Conservation (phyloP, 2,888 invertebrate species). For the Lacanobia oleracea region DNA sequence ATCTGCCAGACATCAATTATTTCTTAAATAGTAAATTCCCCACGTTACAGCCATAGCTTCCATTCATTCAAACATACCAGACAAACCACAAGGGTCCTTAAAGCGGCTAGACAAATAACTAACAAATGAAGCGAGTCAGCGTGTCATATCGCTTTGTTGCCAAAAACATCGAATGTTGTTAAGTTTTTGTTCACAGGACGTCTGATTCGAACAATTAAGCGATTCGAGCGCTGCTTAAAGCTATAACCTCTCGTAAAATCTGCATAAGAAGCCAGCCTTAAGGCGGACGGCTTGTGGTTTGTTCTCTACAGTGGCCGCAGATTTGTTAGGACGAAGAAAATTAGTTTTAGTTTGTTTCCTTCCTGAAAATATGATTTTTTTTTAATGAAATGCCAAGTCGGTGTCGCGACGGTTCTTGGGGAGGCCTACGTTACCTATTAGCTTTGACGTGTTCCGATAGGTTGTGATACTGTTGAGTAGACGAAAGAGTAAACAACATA, state of each 20-base stretch:
- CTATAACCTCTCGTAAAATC: constrained; percentile 83
- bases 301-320: constrained; percentile 68
- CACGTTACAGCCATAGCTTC: neutral
- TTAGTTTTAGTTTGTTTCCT: neutral
- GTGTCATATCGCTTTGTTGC: constrained; percentile 66
- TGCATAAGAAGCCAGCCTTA: constrained; percentile 84
- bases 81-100: constrained; percentile 45
- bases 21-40: constrained; percentile 17
- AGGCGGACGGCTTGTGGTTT: constrained; percentile 73
- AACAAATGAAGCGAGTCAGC: constrained; percentile 60
- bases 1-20: neutral
- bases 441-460: no score
- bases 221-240: constrained; percentile 78
- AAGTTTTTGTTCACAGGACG: constrained; percentile 75
- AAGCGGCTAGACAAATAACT: constrained; percentile 57
- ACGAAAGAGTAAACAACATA: no score
- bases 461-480: no score
- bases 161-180: constrained; percentile 68
- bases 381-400: neutral
- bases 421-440: no score
- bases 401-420: neutral
- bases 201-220: constrained; percentile 84
- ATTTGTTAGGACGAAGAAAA: constrained; percentile 5
- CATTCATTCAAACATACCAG: constrained; percentile 31
- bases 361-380: neutral